These are phyloP conservation scores for Corydoras sp. DNA, from an alignment of 2,113 vertebrate genomes.

Conservation along the genomic window DNA sequence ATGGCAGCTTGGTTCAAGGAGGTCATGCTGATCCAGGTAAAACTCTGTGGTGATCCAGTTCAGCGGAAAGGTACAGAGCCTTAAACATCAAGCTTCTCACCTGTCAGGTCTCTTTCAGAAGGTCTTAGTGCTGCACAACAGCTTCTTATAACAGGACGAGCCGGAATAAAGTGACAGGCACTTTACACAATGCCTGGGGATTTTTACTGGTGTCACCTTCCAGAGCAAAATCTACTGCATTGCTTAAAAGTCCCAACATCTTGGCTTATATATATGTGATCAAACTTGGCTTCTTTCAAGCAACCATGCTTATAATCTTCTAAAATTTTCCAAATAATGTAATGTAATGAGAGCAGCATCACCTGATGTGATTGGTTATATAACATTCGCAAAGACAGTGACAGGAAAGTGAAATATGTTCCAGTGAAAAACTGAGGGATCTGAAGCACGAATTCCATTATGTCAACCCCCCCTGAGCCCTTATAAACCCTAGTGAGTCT, in stretches of 20 bases:
- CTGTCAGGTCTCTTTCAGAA: constrained; percentile 32
- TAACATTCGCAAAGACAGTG: constrained; percentile 36
- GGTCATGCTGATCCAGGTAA: background rate
- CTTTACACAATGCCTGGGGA: background rate
- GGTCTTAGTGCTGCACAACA: constrained; percentile 25
- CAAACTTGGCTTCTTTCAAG: too few relatives aligned
- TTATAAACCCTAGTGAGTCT: constrained; percentile 48
- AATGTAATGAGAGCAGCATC: too few relatives aligned
- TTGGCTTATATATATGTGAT: too few relatives aligned
- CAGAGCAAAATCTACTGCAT: background rate
- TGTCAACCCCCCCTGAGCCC: constrained; percentile 35
- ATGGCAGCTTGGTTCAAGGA: background rate
- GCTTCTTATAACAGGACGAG: background rate
- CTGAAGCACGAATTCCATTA: constrained; percentile 52
- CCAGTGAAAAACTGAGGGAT: constrained; percentile 39
- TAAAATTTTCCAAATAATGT: too few relatives aligned
- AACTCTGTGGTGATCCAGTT: constrained; percentile 23
- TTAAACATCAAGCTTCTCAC: constrained; percentile 20
- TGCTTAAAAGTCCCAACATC: background rate
- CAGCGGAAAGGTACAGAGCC: background rate
- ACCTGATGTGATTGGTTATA: background rate
- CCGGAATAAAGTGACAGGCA: background rate
- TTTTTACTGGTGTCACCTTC: too few relatives aligned
- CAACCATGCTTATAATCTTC: too few relatives aligned
- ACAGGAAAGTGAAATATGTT: constrained; percentile 24